Evolutionary conservation across 2,797 vertebrate genomes (phyloP).

Genomic region (Helicolenus hilgendorfi): DNA sequence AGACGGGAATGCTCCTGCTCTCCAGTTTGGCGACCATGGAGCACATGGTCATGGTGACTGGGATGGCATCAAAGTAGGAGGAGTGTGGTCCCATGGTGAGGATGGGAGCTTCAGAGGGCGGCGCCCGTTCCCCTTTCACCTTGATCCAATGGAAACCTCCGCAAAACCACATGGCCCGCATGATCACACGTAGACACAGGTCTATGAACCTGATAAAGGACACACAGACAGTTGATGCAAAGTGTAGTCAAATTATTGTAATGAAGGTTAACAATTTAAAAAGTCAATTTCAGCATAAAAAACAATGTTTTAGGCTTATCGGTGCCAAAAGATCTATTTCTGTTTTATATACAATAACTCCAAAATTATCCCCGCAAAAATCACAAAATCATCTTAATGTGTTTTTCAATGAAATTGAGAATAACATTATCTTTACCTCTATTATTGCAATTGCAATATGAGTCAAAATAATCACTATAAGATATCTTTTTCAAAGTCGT

Average conservation of each 20-base stretch:
- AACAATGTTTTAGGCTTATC: not conserved
- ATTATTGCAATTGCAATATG: not conserved
- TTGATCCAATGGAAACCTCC: conserved; percentile 96
- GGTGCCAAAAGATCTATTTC: not conserved
- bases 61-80: conserved; percentile 97
- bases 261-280: not conserved
- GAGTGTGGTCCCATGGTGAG: conserved; percentile 96
- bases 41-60: conserved; percentile 96
- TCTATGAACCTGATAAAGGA: conserved; percentile 89
- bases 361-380: not conserved
- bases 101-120: conserved; percentile 93
- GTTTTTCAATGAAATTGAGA: not conserved
- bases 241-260: not conserved
- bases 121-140: conserved; percentile 93
- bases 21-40: conserved; percentile 97
- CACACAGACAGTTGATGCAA: not conserved
- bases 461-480: not conserved
- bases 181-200: conserved; percentile 91
- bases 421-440: not conserved
- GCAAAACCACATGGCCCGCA: conserved; percentile 98
- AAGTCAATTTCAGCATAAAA: not conserved
- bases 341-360: not conserved
- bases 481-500: too few relatives aligned
- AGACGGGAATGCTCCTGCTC: conserved; percentile 96
- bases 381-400: rapidly evolving